These are phyloP conservation scores for Actenoides lindsayi DNA, from an alignment of 2,113 vertebrate species.

Conservation along the genomic window DNA sequence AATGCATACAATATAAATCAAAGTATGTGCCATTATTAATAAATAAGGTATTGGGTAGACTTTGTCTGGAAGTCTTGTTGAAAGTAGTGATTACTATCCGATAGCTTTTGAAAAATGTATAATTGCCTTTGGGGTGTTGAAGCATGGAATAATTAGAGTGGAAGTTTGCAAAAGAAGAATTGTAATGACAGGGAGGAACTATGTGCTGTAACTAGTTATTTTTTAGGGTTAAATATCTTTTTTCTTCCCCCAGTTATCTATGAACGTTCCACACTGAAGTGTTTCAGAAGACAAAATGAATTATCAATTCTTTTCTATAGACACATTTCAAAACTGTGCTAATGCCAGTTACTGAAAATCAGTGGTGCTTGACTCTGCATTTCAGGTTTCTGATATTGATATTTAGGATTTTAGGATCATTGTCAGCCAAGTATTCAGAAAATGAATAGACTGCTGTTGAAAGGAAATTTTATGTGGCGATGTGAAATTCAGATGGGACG, in stretches of 20 bases:
- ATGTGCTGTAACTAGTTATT: background rate
- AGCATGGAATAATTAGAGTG: constrained; percentile 39
- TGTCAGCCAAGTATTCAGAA: background rate
- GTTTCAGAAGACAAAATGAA: background rate
- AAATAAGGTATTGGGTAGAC: constrained; percentile 54
- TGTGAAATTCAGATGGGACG: background rate
- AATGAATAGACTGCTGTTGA: background rate
- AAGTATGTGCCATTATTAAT: constrained; percentile 64
- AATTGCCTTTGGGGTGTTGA: constrained; percentile 50
- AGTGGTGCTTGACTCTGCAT: background rate
- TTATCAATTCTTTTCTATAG: background rate
- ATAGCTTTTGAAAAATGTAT: constrained; percentile 59
- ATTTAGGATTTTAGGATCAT: background rate
- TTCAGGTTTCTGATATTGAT: background rate
- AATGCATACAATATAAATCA: constrained; percentile 75
- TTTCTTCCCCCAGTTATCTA: background rate
- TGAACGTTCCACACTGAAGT: background rate
- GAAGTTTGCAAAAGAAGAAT: background rate
- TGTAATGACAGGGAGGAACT: background rate
- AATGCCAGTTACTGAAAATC: background rate
- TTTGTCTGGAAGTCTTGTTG: constrained; percentile 64
- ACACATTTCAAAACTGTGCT: background rate
- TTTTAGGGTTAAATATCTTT: background rate
- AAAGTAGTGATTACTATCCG: constrained; percentile 48
- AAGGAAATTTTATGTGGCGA: background rate